Evolutionary conservation across 2,888 invertebrate species (phyloP).

Genomic region (Drosophila pullipes): DNA sequence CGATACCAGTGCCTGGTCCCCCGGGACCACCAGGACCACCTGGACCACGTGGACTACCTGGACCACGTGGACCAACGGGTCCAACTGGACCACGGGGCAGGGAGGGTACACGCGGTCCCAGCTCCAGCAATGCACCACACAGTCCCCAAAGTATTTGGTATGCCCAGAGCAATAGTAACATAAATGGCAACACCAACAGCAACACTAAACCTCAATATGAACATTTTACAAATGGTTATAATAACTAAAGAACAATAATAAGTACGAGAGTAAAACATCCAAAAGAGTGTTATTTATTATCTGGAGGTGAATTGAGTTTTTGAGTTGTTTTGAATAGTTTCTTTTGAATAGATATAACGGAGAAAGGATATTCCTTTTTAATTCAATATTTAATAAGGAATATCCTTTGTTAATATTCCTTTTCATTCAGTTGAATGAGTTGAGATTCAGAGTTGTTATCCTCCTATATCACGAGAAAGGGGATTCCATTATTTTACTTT

Average conservation of each 20-base stretch:
- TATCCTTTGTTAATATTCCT: no score
- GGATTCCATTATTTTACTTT: not conserved
- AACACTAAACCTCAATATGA: slow-evolving; percentile 46
- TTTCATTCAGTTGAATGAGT: not conserved
- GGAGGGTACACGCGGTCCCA: slow-evolving; percentile 49
- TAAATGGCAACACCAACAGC: slow-evolving; percentile 37
- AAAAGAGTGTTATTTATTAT: not conserved
- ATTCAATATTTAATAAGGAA: no score
- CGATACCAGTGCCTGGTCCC: slow-evolving; percentile 65
- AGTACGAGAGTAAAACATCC: not conserved
- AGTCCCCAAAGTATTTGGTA: slow-evolving; percentile 65
- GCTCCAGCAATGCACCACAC: slow-evolving; percentile 24
- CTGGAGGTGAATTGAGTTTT: not conserved
- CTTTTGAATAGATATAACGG: not conserved
- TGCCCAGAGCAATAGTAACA: slow-evolving; percentile 45
- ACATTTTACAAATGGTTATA: slow-evolving; percentile 61
- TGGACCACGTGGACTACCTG: slow-evolving; percentile 44
- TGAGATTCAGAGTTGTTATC: not conserved
- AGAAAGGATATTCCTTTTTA: not conserved
- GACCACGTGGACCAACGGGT: slow-evolving; percentile 31
- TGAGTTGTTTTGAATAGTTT: not conserved
- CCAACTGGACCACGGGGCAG: slow-evolving; percentile 36
- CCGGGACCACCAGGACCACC: slow-evolving; percentile 66
- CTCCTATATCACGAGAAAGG: not conserved
- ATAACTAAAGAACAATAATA: slow-evolving; percentile 47